A percentile compares a stretch with the other conserved stretches of the same genome.
phyloP scores from a whole-genome alignment of 2,888 invertebrate species.

The Apamea epomidion region DNA sequence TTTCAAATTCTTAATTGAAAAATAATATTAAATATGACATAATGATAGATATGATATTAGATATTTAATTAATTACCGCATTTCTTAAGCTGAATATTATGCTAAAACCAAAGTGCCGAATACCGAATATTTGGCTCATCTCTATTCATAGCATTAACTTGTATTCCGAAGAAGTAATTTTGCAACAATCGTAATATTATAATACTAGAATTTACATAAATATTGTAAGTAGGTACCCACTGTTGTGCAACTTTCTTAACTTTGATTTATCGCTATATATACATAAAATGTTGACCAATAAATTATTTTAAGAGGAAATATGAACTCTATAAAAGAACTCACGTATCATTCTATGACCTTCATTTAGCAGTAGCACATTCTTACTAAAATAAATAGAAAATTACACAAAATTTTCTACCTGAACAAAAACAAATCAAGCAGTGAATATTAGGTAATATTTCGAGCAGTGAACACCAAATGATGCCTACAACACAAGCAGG shows the following conservation, averaged over 20 bases:
- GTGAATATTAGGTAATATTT: slow-evolving; percentile 19
- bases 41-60: not conserved
- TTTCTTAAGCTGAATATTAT: not conserved
- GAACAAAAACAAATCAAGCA: not conserved
- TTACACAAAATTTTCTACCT: not conserved
- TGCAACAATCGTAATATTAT: slow-evolving; percentile 40
- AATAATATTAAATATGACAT: not conserved
- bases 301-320: not conserved
- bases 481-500: slow-evolving; percentile 9
- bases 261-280: slow-evolving; percentile 12
- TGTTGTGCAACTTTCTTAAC: slow-evolving; percentile 30
- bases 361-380: not conserved
- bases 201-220: slow-evolving; percentile 41
- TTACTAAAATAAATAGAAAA: not conserved
- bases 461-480: slow-evolving; percentile 31
- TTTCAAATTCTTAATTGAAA: not conserved
- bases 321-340: not conserved
- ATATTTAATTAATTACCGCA: not conserved
- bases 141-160: slow-evolving; percentile 22
- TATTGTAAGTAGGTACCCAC: slow-evolving; percentile 3
- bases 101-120: not conserved
- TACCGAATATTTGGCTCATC: slow-evolving; percentile 28
- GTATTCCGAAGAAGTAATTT: slow-evolving; percentile 46
- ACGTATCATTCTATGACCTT: not conserved
- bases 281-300: slow-evolving; percentile 27